phyloP scores from a whole-genome alignment of 2,888 invertebrate genomes.

The Monochamus alternatus region DNA sequence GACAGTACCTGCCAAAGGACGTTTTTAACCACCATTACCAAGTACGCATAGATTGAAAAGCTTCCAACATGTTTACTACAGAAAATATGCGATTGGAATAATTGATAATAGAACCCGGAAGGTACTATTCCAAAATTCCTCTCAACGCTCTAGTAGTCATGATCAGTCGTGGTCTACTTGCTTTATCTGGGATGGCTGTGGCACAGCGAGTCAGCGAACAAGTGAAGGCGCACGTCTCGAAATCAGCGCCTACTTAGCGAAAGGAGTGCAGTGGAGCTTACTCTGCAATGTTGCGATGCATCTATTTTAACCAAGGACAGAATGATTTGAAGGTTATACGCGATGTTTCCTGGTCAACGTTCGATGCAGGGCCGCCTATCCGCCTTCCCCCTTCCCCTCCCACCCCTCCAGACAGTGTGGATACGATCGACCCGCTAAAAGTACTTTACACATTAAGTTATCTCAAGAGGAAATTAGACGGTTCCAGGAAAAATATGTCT shows the following conservation, averaged over 20 bases:
- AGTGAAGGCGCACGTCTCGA: constrained; percentile 26
- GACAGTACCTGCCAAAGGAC: too few species aligned
- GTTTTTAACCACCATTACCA: too few species aligned
- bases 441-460: constrained; percentile 42
- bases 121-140: too few species aligned
- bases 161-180: constrained; percentile 12
- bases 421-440: constrained; percentile 47
- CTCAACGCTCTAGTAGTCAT: too few species aligned
- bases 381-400: constrained; percentile 43
- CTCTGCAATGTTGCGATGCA: constrained; percentile 51
- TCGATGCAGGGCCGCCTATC: constrained; percentile 56
- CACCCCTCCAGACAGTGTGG: constrained; percentile 56
- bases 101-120: too few species aligned
- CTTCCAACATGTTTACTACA: too few species aligned
- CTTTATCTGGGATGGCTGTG: constrained; percentile 26
- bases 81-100: too few species aligned
- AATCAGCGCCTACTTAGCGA: constrained; percentile 34
- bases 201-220: constrained; percentile 20
- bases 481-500: constrained; percentile 32
- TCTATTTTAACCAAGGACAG: constrained; percentile 64
- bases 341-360: constrained; percentile 65
- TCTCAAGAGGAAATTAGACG: constrained; percentile 42
- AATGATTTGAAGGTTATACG: constrained; percentile 63
- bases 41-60: too few species aligned
- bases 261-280: constrained; percentile 45